Evolutionary conservation across 2,113 vertebrate species (phyloP).

Genomic region (Prinia subflava): DNA sequence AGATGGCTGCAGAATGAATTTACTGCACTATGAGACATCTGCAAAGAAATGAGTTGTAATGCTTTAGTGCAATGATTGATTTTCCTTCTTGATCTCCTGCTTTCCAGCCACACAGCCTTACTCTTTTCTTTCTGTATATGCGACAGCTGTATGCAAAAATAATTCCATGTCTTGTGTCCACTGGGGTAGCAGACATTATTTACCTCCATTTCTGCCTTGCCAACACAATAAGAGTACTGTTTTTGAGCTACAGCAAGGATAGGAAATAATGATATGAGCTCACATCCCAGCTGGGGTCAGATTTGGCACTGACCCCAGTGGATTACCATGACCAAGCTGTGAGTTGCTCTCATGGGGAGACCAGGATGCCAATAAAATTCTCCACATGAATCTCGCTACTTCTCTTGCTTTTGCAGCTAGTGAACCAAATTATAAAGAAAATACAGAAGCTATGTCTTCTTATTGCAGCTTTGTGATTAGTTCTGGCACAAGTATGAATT

Average conservation of each 20-base stretch:
- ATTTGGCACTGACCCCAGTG: not conserved
- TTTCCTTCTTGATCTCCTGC: not conserved
- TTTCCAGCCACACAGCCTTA: not conserved
- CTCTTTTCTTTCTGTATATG: not conserved
- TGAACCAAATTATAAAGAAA: not conserved
- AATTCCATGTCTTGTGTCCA: not conserved
- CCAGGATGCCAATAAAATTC: not conserved
- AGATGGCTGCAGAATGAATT: constrained; percentile 20
- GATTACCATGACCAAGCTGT: not conserved
- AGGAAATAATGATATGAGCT: not conserved
- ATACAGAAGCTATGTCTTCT: not conserved
- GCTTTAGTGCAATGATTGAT: constrained; percentile 15
- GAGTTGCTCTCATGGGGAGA: not conserved
- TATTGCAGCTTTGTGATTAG: not conserved
- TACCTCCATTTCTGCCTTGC: not conserved
- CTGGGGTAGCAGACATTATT: not conserved
- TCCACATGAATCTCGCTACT: not conserved
- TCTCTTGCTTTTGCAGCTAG: not conserved
- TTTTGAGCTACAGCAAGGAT: not conserved
- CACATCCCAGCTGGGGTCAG: not conserved
- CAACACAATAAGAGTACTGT: not conserved
- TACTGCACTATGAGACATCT: constrained; percentile 44
- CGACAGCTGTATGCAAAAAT: not conserved
- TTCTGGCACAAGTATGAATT: not conserved
- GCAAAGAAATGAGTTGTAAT: not conserved